Conservation (phyloP, 2,888 invertebrate genomes). For the Cephus pygmeus region DNA sequence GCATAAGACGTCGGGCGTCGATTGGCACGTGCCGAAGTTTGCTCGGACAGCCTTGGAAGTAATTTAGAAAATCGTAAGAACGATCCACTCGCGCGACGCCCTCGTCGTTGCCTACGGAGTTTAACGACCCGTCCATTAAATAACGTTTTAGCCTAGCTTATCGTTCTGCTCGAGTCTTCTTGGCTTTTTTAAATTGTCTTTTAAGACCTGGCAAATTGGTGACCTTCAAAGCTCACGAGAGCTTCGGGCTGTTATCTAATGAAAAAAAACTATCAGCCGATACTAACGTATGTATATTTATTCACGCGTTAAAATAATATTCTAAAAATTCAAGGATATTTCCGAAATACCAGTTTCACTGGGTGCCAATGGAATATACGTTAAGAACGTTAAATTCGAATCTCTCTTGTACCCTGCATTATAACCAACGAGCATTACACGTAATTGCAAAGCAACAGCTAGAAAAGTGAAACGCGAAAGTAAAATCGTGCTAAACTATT, state of each 20-base stretch:
- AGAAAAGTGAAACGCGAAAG: no score
- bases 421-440: no score
- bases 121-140: constrained; percentile 3
- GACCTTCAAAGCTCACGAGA: neutral
- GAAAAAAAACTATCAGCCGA: no score
- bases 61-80: constrained; percentile 5
- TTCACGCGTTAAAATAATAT: neutral
- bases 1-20: neutral
- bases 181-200: no score
- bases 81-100: neutral
- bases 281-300: neutral
- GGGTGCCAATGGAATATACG: no score
- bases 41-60: constrained; percentile 2
- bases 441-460: no score
- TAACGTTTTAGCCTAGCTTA: neutral
- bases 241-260: neutral
- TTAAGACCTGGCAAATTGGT: neutral
- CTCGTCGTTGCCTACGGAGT: neutral
- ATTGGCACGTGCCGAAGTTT: constrained; percentile 4
- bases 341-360: no score
- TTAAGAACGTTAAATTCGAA: no score
- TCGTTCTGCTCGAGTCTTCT: no score
- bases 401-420: no score
- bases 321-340: no score
- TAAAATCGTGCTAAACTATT: no score